A percentile compares a stretch with the other conserved stretches of the same genome.
These are phyloP conservation scores for Gymnarchus niloticus DNA, from an alignment of 2,113 vertebrate genomes.

Conservation along the genomic window DNA sequence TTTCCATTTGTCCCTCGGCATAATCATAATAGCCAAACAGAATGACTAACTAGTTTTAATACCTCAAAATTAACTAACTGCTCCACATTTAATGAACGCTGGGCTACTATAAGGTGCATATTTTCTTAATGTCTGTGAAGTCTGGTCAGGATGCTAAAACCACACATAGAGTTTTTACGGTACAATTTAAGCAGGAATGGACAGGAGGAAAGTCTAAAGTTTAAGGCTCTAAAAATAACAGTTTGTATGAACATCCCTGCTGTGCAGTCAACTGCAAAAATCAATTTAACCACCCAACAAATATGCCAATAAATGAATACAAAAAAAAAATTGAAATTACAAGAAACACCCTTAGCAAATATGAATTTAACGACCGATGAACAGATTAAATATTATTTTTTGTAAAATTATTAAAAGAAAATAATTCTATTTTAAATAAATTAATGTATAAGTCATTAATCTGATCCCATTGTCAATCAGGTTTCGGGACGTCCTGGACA, in stretches of 20 bases:
- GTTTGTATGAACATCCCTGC: no score
- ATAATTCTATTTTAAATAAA: no score
- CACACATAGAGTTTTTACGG: not conserved
- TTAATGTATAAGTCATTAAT: no score
- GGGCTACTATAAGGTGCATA: not conserved
- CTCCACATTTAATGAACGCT: not conserved
- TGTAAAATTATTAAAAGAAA: not conserved
- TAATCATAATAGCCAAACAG: not conserved
- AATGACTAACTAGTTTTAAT: not conserved
- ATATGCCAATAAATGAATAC: not conserved
- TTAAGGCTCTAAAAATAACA: not conserved
- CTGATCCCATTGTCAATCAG: not conserved
- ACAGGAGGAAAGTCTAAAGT: not conserved
- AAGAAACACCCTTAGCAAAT: slow-evolving; percentile 42
- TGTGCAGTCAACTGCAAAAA: not conserved
- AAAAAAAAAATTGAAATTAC: slow-evolving; percentile 42
- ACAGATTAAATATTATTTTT: slow-evolving; percentile 18
- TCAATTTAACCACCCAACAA: not conserved
- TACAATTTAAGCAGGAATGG: not conserved
- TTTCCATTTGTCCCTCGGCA: not conserved
- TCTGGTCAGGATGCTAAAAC: not conserved
- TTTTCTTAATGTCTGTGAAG: not conserved
- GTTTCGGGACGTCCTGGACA: not conserved
- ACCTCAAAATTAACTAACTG: not conserved
- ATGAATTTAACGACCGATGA: slow-evolving; percentile 44